phyloP scores from a whole-genome alignment of 2,113 vertebrate genomes.

The Peromyscus leucopus region DNA sequence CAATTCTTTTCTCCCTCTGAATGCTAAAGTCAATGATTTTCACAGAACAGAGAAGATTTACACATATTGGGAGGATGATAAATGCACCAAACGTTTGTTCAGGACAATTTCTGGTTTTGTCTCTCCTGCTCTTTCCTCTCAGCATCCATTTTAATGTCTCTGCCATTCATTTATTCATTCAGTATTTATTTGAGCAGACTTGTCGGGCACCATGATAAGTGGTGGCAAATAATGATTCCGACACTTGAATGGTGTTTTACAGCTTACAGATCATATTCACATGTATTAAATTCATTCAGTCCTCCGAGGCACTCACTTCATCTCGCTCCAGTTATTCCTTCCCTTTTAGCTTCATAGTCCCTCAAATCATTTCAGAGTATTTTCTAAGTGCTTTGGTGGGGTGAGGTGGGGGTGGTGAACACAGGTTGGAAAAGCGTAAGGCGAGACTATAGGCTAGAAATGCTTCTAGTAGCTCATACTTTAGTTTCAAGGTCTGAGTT shows the following conservation, averaged over 20 bases:
- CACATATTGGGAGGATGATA: slow-evolving; percentile 8
- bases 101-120: slow-evolving; percentile 39
- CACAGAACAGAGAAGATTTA: slow-evolving; percentile 26
- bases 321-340: not conserved
- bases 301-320: slow-evolving; percentile 13
- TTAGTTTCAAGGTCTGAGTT: not conserved
- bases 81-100: slow-evolving; percentile 37
- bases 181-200: slow-evolving; percentile 47
- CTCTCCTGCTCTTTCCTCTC: not conserved
- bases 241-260: slow-evolving; percentile 61
- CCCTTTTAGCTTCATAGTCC: not conserved
- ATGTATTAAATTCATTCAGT: slow-evolving; percentile 52
- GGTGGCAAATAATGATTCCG: slow-evolving; percentile 44
- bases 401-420: not conserved
- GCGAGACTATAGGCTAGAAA: not conserved
- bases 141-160: slow-evolving; percentile 46
- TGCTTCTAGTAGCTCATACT: not conserved
- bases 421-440: not conserved
- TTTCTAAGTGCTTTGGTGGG: not conserved
- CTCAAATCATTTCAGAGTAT: not conserved
- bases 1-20: slow-evolving; percentile 34
- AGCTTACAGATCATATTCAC: slow-evolving; percentile 35
- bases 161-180: slow-evolving; percentile 56
- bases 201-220: slow-evolving; percentile 4
- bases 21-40: slow-evolving; percentile 8